Conservation (phyloP, 2,797 vertebrate genomes). For the Parauchenoglanis ngamensis region DNA sequence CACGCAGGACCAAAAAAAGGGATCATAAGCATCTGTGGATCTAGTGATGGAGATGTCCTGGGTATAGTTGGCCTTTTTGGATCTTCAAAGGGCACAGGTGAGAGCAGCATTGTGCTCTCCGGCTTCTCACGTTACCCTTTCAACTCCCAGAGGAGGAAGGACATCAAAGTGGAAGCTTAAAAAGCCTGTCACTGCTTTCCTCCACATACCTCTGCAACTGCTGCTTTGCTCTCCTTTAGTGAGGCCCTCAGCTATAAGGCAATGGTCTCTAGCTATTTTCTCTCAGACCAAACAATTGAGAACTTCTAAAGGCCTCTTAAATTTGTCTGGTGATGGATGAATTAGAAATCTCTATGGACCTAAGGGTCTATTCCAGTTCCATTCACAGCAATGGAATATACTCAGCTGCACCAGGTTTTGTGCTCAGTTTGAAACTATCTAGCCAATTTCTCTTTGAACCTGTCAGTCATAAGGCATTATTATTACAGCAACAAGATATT, state of each 20-base stretch:
- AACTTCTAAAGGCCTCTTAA: conserved; percentile 52
- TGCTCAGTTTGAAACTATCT: not conserved
- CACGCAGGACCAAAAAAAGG: conserved; percentile 62
- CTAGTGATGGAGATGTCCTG: conserved; percentile 72
- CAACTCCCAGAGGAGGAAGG: conserved; percentile 69
- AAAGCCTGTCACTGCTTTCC: conserved; percentile 66
- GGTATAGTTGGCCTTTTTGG: conserved; percentile 75
- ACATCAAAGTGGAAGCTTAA: conserved; percentile 78
- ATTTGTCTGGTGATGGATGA: conserved; percentile 46
- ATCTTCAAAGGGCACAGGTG: conserved; percentile 84
- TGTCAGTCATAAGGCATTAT: conserved; percentile 17
- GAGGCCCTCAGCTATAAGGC: conserved; percentile 44
- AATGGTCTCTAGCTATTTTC: conserved; percentile 54
- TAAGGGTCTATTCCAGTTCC: conserved; percentile 12
- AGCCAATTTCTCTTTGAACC: not conserved
- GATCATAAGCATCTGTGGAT: conserved; percentile 59
- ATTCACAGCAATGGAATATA: not conserved
- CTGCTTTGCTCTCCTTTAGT: conserved; percentile 42
- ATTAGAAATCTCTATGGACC: conserved; percentile 47
- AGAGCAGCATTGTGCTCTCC: conserved; percentile 77
- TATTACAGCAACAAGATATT: conserved; percentile 23
- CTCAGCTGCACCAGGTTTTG: not conserved
- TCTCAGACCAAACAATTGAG: conserved; percentile 57
- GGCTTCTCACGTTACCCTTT: conserved; percentile 80
- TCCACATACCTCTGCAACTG: conserved; percentile 57